phyloP scores from a whole-genome alignment of 2,888 invertebrate genomes.

The Cephus pygmeus region DNA sequence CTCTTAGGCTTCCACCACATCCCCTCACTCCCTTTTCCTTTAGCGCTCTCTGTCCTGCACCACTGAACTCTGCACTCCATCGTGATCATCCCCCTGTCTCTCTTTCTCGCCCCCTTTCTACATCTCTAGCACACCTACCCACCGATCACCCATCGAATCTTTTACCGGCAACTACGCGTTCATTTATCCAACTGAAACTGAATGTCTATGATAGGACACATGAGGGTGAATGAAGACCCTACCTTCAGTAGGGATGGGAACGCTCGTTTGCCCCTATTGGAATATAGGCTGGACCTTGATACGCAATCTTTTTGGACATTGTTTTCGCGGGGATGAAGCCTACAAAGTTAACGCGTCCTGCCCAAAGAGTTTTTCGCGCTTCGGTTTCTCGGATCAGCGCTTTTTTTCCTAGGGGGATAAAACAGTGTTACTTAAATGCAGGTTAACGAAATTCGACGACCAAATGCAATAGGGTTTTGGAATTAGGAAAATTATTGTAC shows the following conservation, averaged over 20 bases:
- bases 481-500: background rate
- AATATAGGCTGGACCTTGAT: background rate
- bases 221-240: background rate
- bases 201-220: conserved; percentile 31
- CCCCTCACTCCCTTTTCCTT: background rate
- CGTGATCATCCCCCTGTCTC: conserved; percentile 34
- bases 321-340: background rate
- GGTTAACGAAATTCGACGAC: background rate
- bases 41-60: conserved; percentile 9
- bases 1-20: background rate
- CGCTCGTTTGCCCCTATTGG: background rate
- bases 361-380: background rate
- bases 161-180: conserved; percentile 9
- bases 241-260: background rate
- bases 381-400: background rate
- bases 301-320: background rate
- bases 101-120: conserved; percentile 39
- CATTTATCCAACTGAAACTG: conserved; percentile 27
- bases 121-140: conserved; percentile 19
- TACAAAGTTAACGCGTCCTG: background rate
- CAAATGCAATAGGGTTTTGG: background rate
- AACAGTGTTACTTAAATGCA: background rate
- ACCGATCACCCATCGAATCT: conserved; percentile 12
- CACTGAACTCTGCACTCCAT: conserved; percentile 11
- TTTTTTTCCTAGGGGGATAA: background rate